Conservation (phyloP, 2,797 vertebrate genomes). For the Pyrrhura leucotis region DNA sequence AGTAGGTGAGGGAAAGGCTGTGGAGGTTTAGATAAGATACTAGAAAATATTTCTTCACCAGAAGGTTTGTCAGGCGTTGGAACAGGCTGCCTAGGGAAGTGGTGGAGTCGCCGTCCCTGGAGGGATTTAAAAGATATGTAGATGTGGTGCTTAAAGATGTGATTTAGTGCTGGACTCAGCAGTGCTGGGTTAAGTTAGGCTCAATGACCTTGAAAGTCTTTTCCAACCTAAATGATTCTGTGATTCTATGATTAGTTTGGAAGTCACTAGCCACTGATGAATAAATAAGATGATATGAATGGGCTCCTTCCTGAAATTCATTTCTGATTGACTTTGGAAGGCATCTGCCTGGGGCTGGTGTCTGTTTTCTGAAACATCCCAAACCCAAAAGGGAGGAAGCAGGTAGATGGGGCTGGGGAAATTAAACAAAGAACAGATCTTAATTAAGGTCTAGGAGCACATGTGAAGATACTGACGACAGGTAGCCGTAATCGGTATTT, state of each 20-base stretch:
- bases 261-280: conserved; percentile 31
- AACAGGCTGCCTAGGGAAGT: background rate
- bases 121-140: background rate
- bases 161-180: background rate
- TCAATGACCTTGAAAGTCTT: background rate
- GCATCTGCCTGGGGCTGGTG: conserved; percentile 25
- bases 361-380: conserved; percentile 43
- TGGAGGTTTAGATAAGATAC: background rate
- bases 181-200: background rate
- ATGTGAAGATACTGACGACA: conserved; percentile 36
- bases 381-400: background rate
- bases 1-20: background rate
- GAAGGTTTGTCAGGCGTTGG: background rate
- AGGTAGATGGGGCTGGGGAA: conserved; percentile 33
- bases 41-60: background rate
- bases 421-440: conserved; percentile 67
- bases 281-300: conserved; percentile 67
- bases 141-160: background rate
- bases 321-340: conserved; percentile 51
- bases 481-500: conserved; percentile 29
- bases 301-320: conserved; percentile 65
- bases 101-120: background rate
- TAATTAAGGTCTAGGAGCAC: conserved; percentile 68
- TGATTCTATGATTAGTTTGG: conserved; percentile 19
- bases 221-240: background rate